Conservation (phyloP, 1,140 invertebrate genomes). For the Xylocopa sonorina region DNA sequence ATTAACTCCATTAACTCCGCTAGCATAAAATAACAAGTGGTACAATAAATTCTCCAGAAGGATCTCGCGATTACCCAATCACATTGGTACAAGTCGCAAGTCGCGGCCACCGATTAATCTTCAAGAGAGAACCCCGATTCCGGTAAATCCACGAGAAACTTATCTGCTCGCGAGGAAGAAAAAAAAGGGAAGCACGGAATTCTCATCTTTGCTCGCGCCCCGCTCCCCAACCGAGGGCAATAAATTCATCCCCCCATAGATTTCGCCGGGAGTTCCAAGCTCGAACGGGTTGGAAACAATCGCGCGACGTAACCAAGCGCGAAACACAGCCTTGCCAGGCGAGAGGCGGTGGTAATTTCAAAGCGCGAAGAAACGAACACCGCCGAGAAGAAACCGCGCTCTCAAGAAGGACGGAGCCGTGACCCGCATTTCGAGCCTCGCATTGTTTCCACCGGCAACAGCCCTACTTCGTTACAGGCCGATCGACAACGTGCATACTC, state of each 20-base stretch:
- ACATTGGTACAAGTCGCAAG: no score
- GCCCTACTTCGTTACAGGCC: constrained; percentile 37
- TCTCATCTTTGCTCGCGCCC: background rate
- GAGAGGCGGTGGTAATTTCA: constrained; percentile 23
- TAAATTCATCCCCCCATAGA: background rate
- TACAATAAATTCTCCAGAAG: no score
- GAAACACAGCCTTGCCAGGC: background rate
- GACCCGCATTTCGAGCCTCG: constrained; percentile 53
- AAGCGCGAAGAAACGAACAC: constrained; percentile 18
- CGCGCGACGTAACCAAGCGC: background rate
- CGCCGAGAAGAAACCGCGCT: constrained; percentile 17
- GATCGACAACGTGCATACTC: constrained; percentile 46
- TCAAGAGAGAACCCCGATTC: no score
- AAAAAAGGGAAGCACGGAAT: no score
- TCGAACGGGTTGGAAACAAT: no score
- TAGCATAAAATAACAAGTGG: no score
- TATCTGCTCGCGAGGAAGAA: background rate
- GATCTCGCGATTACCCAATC: no score
- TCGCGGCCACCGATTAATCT: background rate
- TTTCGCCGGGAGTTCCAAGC: background rate
- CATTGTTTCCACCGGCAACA: constrained; percentile 47
- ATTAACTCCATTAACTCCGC: no score
- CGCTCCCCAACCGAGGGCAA: background rate
- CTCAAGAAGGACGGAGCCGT: constrained; percentile 32
- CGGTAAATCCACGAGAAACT: background rate